Conservation (phyloP, 2,888 invertebrate species). For the Eucriotettix oculatus region DNA sequence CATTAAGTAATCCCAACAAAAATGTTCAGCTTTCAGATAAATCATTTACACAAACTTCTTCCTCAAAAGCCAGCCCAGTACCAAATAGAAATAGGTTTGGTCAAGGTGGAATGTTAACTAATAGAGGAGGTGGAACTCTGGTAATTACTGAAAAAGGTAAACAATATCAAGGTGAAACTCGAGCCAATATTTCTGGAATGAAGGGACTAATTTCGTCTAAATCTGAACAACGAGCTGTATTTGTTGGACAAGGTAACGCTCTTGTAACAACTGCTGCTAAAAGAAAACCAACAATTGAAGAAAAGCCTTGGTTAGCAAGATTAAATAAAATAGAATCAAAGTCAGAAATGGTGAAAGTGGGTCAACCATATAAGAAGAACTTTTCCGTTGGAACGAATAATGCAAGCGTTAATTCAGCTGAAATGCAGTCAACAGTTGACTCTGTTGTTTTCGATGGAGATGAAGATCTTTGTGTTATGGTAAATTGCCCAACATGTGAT, state of each 20-base stretch:
- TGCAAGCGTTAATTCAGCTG: neutral
- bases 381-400: neutral
- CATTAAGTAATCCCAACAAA: no score
- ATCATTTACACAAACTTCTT: neutral
- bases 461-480: neutral
- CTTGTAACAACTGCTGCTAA: neutral
- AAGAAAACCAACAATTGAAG: neutral
- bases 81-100: no score
- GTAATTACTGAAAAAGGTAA: slow-evolving; percentile 12
- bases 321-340: neutral
- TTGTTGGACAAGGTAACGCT: neutral
- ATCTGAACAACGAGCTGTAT: neutral
- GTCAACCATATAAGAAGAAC: neutral
- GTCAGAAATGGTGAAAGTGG: neutral
- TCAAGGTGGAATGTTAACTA: slow-evolving; percentile 10
- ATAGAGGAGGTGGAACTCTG: slow-evolving; percentile 16
- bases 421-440: neutral
- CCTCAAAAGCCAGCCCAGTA: no score
- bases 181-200: neutral
- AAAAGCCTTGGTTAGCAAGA: neutral
- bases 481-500: slow-evolving; percentile 34
- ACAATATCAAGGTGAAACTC: neutral
- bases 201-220: neutral
- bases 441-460: neutral
- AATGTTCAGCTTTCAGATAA: neutral